Conservation (phyloP, 2,888 invertebrate species). For the Meghimatium bilineatum region DNA sequence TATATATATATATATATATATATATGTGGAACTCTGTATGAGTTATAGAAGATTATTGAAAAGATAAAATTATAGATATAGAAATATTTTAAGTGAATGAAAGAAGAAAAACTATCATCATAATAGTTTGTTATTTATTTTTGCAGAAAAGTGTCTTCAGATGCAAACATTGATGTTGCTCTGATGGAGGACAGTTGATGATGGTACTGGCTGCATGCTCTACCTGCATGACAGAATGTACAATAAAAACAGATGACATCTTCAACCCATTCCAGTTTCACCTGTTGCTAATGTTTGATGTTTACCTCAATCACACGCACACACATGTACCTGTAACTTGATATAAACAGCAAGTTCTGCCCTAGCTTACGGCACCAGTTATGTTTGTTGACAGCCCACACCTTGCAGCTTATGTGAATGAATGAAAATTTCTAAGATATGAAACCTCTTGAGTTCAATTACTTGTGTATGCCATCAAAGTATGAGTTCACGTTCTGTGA, state of each 20-base stretch:
- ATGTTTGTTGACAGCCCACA: not conserved
- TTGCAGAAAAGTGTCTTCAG: conserved; percentile 57
- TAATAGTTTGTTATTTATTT: not conserved
- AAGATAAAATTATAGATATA: no score
- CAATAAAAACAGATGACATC: not conserved
- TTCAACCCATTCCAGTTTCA: conserved; percentile 21
- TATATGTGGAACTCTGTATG: no score
- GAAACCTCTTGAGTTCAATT: no score
- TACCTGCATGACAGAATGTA: not conserved
- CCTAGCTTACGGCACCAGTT: not conserved
- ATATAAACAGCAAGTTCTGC: not conserved
- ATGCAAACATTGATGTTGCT: conserved; percentile 56
- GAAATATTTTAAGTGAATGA: not conserved
- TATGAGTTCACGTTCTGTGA: not conserved
- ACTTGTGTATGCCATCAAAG: not conserved
- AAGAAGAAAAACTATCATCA: not conserved
- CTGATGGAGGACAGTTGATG: conserved; percentile 53
- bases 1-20: no score
- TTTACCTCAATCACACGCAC: conserved; percentile 9
- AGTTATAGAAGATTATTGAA: no score
- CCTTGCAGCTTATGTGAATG: not conserved
- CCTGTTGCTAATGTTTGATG: not conserved
- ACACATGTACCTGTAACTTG: not conserved
- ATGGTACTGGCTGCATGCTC: not conserved
- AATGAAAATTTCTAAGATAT: not conserved